Conservation (phyloP, 2,888 invertebrate species). For the Brenthis ino region DNA sequence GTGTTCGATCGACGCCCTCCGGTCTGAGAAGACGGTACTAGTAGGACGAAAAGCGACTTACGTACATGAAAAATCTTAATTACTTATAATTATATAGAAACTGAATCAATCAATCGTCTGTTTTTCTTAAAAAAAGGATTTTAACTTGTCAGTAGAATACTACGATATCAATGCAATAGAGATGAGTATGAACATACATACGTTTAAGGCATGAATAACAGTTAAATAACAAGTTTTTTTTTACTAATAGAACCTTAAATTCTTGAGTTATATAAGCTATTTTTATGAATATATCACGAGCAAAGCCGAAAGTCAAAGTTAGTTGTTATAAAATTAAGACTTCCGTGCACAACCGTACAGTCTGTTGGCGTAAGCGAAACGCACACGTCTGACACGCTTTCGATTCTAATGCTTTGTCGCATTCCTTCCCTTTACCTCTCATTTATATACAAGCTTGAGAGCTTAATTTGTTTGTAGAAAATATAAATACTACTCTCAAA, state of each 20-base stretch:
- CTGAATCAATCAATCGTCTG: too few species aligned
- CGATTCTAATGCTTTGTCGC: conserved; percentile 23
- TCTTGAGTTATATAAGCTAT: too few species aligned
- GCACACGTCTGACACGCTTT: conserved; percentile 30
- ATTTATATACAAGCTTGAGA: conserved; percentile 15
- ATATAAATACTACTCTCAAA: neutral
- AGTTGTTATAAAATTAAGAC: neutral
- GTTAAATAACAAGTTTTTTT: too few species aligned
- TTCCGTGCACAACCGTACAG: conserved; percentile 13
- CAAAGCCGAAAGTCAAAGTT: neutral
- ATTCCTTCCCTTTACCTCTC: conserved; percentile 31
- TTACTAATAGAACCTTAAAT: too few species aligned
- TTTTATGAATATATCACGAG: neutral
- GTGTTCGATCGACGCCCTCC: conserved; percentile 11
- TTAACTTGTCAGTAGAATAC: too few species aligned
- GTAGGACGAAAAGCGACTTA: conserved; percentile 1
- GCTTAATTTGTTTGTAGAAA: conserved; percentile 16
- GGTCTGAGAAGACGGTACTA: conserved; percentile 14
- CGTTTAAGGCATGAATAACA: too few species aligned
- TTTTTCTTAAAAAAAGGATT: too few species aligned
- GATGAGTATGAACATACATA: too few species aligned
- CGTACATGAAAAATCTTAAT: too few species aligned
- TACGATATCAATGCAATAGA: too few species aligned
- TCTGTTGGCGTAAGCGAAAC: conserved; percentile 22
- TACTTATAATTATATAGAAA: too few species aligned